A percentile compares a stretch with the other conserved stretches of the same genome.
Conservation (phyloP, 2,797 vertebrate species). For the Arrhamphus sclerolepis region DNA sequence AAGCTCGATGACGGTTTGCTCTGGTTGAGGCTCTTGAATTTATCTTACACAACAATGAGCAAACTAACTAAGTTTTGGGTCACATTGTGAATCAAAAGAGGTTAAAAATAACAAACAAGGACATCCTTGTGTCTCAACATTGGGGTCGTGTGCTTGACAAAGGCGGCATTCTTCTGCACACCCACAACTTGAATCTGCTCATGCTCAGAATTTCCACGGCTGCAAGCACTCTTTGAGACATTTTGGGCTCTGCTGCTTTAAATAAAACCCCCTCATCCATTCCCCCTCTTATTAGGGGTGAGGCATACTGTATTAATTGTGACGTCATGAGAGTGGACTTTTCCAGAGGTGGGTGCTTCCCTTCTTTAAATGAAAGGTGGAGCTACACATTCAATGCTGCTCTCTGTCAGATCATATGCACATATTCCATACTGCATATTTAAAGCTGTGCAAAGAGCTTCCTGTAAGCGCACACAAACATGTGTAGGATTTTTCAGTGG, state of each 20-base stretch:
- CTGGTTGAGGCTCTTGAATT: conserved; percentile 37
- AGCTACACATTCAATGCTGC: conserved; percentile 52
- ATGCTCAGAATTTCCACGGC: conserved; percentile 65
- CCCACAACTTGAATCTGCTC: conserved; percentile 36
- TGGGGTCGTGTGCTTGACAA: conserved; percentile 47
- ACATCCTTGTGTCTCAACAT: conserved; percentile 43
- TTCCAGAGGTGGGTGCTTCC: conserved; percentile 71
- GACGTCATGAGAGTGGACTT: conserved; percentile 67
- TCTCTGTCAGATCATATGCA: conserved; percentile 32
- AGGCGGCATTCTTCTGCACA: conserved; percentile 55
- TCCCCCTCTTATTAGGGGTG: conserved; percentile 21
- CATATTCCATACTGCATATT: conserved; percentile 45
- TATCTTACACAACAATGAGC: conserved; percentile 46
- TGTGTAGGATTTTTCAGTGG: neutral
- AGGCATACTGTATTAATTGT: conserved; percentile 51
- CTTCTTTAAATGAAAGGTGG: conserved; percentile 47
- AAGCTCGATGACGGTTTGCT: neutral
- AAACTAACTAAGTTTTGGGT: conserved; percentile 27
- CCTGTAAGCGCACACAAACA: neutral
- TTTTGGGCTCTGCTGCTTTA: conserved; percentile 41
- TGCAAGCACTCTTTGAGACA: conserved; percentile 24
- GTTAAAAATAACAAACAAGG: conserved; percentile 64
- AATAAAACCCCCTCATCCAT: conserved; percentile 20
- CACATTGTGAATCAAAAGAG: conserved; percentile 41
- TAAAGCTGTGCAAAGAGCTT: conserved; percentile 8